phyloP scores from a whole-genome alignment of 2,113 vertebrate species.

The Alectura lathami region DNA sequence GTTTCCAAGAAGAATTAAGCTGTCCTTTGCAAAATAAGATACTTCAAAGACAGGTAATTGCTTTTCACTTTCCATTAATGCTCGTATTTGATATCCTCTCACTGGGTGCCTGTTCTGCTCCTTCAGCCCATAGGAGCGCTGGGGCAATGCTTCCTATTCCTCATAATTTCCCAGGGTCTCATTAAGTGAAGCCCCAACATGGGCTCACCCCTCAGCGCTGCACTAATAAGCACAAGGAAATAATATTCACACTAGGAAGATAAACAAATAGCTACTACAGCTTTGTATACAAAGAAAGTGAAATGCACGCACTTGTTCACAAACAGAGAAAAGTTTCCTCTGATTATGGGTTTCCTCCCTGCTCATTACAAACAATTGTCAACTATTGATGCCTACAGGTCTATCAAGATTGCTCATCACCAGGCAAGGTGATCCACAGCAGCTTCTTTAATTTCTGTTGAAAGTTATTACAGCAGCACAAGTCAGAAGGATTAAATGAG shows the following conservation, averaged over 20 bases:
- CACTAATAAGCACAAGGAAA: background rate
- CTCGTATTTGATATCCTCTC: background rate
- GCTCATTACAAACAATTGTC: background rate
- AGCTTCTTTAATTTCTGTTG: conserved; percentile 27
- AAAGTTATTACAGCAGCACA: background rate
- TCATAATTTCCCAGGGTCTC: background rate
- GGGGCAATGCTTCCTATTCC: background rate
- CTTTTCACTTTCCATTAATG: background rate
- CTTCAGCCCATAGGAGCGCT: background rate
- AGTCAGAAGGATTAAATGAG: conserved; percentile 9
- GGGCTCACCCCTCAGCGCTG: background rate
- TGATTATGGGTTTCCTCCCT: background rate
- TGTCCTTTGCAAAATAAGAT: background rate
- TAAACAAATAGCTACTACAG: background rate
- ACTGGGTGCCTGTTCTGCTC: background rate
- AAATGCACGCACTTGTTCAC: background rate
- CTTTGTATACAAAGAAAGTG: background rate
- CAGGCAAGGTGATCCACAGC: background rate
- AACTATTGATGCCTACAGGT: background rate
- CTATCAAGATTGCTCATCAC: background rate
- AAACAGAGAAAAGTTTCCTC: background rate
- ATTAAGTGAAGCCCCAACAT: background rate
- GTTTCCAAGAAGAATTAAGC: background rate
- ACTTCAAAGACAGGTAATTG: background rate
- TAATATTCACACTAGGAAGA: background rate